Base-by-base conservation (phyloP, 2,113 vertebrate genomes). In the Tauraco erythrolophus region DNA sequence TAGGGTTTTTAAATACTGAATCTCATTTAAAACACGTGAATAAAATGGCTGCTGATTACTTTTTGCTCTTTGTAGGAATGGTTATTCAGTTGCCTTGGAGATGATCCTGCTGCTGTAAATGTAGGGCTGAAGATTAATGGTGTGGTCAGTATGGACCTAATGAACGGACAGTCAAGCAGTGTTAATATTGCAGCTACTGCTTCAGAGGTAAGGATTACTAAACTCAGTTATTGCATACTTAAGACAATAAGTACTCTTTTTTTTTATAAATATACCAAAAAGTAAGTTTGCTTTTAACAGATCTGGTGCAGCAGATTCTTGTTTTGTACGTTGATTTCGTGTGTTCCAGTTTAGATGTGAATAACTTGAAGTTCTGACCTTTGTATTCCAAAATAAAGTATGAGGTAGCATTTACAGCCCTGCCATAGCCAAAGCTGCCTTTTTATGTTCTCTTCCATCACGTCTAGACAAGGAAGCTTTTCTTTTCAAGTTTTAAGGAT, bases 61-160 rank as follows among this genome's bases (percentile, higher is more conserved):
- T 50, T 81, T 74, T 82, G 18, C 80, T 95, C 78, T 74, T 88
- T 98, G 94, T 91, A 98, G 98, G 98, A 98, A 98, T 94, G 94
- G 93, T 97, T 97, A 96, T 98, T 98, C 94, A 95, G 89, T 92
- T 98, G 98, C 97, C 98, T 82, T 98, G 98, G 98, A 98, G 98
- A 98, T 98, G 96, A 96, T 96, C 48, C 78, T 96, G 89, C 66
- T 91, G 91, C 96, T 97, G 90, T 98, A 98, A 61, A 95, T 95
- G 68, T 91, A 98, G 96, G 84, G 84, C 75, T 1, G 84, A 94
- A 96, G 97, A 94, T 98, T 84, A 92, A 98, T 99, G 99, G 98
- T 99, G 98, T 98, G 98, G 98, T 97, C 99, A 99, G 98, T 83
- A 99, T 99, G 99, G 99, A 99, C 97, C 98, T 99, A 82, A 99